These are phyloP conservation scores for Thumatha senex DNA, from an alignment of 2,888 invertebrate genomes.

Conservation along the genomic window DNA sequence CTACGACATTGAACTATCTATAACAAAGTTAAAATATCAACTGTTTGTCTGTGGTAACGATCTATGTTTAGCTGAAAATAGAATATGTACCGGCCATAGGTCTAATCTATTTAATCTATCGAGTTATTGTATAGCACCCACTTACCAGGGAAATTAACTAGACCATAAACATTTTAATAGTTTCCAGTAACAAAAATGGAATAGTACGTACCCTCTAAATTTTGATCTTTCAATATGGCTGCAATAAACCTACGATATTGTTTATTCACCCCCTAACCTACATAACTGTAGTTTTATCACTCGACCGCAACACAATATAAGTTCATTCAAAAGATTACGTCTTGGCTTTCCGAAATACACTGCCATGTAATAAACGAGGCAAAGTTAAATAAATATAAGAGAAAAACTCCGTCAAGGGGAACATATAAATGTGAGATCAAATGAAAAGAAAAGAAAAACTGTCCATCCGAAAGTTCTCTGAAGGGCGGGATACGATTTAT, in stretches of 20 bases:
- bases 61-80: too few relatives aligned
- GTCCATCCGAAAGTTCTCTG: slow-evolving; percentile 36
- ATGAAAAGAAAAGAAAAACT: slow-evolving; percentile 44
- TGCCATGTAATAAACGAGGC: slow-evolving; percentile 40
- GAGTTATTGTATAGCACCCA: too few relatives aligned
- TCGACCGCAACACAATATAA: slow-evolving; percentile 1
- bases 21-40: too few relatives aligned
- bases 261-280: background rate
- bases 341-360: slow-evolving; percentile 17
- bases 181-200: too few relatives aligned
- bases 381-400: slow-evolving; percentile 55
- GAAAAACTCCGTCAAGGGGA: slow-evolving; percentile 46
- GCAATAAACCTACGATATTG: too few relatives aligned
- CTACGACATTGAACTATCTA: too few relatives aligned
- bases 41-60: too few relatives aligned
- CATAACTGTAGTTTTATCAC: slow-evolving; percentile 19
- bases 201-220: too few relatives aligned
- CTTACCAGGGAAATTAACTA: too few relatives aligned
- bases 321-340: slow-evolving; percentile 12
- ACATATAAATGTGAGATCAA: slow-evolving; percentile 57
- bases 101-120: too few relatives aligned
- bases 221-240: background rate
- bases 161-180: too few relatives aligned
- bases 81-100: too few relatives aligned
- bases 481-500: slow-evolving; percentile 19